Evolutionary conservation across 2,113 vertebrate genomes (phyloP).

Genomic region (Abramis brama): DNA sequence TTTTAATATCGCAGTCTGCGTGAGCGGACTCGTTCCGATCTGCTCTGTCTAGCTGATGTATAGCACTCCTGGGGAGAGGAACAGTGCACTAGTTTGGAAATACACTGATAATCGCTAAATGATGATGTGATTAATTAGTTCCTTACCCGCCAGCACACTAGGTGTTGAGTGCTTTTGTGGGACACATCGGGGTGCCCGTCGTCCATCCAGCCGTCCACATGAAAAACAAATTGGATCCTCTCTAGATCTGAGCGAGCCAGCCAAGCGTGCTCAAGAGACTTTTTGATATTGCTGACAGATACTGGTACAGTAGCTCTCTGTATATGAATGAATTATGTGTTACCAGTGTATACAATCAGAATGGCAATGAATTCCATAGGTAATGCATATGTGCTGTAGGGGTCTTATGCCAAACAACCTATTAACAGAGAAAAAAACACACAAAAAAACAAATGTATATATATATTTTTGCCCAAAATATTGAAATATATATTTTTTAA

Average conservation of each 20-base stretch:
- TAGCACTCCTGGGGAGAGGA: constrained; percentile 66
- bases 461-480: too few species aligned
- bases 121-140: constrained; percentile 77
- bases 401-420: not conserved
- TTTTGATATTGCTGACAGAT: constrained; percentile 22
- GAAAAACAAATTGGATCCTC: constrained; percentile 49
- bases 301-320: not conserved
- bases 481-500: too few species aligned
- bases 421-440: too few species aligned
- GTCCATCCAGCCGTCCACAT: not conserved
- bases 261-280: constrained; percentile 10
- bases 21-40: constrained; percentile 55
- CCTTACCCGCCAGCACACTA: constrained; percentile 60
- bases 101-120: constrained; percentile 74
- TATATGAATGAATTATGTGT: not conserved
- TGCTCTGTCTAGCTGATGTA: constrained; percentile 66
- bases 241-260: constrained; percentile 44
- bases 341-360: not conserved
- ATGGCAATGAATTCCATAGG: not conserved
- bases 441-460: too few species aligned
- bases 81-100: constrained; percentile 58
- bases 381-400: not conserved
- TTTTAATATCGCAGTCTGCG: constrained; percentile 68
- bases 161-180: constrained; percentile 46
- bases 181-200: constrained; percentile 31